phyloP scores from a whole-genome alignment of 2,888 invertebrate species.

The Pemphredon lugubris region DNA sequence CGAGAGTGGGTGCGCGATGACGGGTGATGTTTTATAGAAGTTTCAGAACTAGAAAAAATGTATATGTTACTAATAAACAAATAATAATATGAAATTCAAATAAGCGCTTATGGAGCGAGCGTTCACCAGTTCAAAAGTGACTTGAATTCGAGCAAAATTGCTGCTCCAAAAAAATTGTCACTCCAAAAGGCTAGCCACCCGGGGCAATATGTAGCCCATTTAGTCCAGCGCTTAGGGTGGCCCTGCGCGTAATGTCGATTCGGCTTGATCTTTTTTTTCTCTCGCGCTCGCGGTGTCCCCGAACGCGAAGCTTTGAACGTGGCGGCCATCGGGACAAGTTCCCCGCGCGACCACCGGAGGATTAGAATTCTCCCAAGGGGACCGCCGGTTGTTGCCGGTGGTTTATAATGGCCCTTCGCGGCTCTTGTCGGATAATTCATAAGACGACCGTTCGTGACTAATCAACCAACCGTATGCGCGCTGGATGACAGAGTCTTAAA shows the following conservation, averaged over 20 bases:
- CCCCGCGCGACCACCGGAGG: conserved; percentile 39
- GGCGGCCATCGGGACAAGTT: conserved; percentile 8
- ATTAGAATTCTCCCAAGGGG: conserved; percentile 40
- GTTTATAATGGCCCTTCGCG: conserved; percentile 34
- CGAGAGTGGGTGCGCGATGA: no score
- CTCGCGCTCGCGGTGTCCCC: background rate
- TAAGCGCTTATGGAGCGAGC: no score
- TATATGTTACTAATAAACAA: no score
- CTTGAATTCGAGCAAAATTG: no score
- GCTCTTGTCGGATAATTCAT: conserved; percentile 37
- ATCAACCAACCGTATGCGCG: conserved; percentile 25
- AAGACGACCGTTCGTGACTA: conserved; percentile 40
- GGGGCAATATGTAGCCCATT: no score
- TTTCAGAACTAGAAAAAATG: no score
- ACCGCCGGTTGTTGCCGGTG: conserved; percentile 7
- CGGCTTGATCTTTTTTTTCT: background rate
- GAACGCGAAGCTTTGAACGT: background rate
- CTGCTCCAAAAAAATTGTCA: no score
- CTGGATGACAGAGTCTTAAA: conserved; percentile 10
- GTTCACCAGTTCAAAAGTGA: no score
- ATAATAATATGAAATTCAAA: no score
- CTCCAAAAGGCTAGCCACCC: no score
- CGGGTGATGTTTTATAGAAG: no score
- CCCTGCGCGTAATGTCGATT: conserved; percentile 14
- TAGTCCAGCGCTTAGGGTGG: no score